Base-by-base conservation (phyloP, 2,113 vertebrate genomes). In the Tonatia bakeri region DNA sequence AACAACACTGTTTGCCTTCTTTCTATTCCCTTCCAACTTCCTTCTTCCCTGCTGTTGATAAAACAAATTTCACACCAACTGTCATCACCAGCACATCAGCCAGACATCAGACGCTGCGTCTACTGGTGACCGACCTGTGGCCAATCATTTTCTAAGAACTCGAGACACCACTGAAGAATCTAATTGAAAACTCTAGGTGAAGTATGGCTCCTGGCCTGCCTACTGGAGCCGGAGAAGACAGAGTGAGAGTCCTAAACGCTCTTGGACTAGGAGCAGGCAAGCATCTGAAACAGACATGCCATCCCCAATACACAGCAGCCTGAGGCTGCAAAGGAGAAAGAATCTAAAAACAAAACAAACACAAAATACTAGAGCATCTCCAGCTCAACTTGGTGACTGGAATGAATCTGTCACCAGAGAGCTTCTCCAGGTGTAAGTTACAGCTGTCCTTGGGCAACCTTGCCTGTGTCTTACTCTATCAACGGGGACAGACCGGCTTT, bases 401-500 rank as follows among this genome's bases (percentile, higher is more conserved):
- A 80, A 90, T 83, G 38, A 72, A 91, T 70, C 88, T 82, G 64
- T 87, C 89, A 65, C 52, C 45, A 31, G 91, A 75, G 43, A 92
- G 59, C 56, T 88, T 61, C 50, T 38, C 16, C 12, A 28, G 43
- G 65, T 64, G 1, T 5, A 65, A 87, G 61, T 61, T 38, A 24
- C 33, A 1, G 69, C 59, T 81, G 84, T 79, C 97, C 85, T 92
- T 72, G 81, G 40, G 47, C 77, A 38, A 52, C 81, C 95, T 96
- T 80, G 81, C 52, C 73, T 16, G 15, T 14, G 69, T 81, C 54
- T 87, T 13, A n/a, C 22, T 43, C 64, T 81, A 36, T 87, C 94
- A 13, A 3, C 4, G 24, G 28, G 82, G 70, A 93, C 73, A 50
- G 59, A 12, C 22, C 38, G 3, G 84, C 20, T 81, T 82, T n/a